Conservation (phyloP, 2,797 vertebrate species). For the Synaphobranchus kaupii region DNA sequence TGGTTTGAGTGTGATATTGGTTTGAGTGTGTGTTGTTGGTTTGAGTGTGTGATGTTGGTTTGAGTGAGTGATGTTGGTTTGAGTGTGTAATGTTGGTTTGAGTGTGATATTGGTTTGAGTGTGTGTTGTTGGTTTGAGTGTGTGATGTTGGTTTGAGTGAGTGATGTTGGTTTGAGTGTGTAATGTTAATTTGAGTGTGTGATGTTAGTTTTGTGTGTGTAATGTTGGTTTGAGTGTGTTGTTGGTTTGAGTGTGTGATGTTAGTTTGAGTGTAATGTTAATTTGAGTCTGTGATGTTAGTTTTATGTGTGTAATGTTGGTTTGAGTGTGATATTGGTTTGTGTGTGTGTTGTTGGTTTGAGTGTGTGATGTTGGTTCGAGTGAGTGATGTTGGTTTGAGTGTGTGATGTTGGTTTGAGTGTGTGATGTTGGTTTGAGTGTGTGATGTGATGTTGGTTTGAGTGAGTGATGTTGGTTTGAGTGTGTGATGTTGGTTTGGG, state of each 20-base stretch:
- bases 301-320: neutral
- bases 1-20: neutral
- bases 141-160: no score
- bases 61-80: no score
- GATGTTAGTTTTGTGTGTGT: no score
- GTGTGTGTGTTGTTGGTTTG: conserved; percentile 26
- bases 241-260: neutral
- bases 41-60: conserved; percentile 37
- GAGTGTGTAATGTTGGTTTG: no score
- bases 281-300: neutral
- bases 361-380: neutral
- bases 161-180: no score
- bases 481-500: neutral
- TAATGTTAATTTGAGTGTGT: no score
- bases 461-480: neutral
- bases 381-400: neutral
- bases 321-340: neutral
- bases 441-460: neutral
- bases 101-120: no score
- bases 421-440: conserved; percentile 26
- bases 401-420: neutral
- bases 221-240: neutral
- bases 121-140: no score
- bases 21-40: neutral
- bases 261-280: neutral